These are phyloP conservation scores for Zaprionus africanus DNA, from an alignment of 1,140 invertebrate species.

Conservation along the genomic window DNA sequence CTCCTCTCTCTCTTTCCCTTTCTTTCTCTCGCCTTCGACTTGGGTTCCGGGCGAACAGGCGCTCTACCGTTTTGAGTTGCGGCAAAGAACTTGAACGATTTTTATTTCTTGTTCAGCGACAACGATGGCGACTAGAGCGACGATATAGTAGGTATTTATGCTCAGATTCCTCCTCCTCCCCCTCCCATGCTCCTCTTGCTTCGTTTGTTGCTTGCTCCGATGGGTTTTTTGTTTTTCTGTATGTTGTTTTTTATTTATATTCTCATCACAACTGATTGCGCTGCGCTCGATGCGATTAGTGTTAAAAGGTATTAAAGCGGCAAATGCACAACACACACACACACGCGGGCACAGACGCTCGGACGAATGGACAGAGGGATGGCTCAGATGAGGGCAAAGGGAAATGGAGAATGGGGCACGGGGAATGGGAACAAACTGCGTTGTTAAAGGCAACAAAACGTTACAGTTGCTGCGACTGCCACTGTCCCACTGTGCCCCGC, in stretches of 20 bases:
- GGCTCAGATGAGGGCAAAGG: constrained; percentile 12
- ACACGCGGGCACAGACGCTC: constrained; percentile 8
- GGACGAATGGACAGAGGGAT: constrained; percentile 11
- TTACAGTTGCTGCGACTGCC: constrained; percentile 73
- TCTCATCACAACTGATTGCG: constrained; percentile 83
- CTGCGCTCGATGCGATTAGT: constrained; percentile 82
- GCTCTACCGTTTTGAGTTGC: constrained; percentile 35
- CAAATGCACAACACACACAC: constrained; percentile 75
- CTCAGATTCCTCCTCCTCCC: constrained; percentile 41
- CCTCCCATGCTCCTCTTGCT: not conserved
- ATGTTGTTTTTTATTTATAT: constrained; percentile 73
- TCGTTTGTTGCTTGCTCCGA: not conserved
- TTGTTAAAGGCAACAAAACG: constrained; percentile 75
- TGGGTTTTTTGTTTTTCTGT: constrained; percentile 29
- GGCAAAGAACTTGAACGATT: constrained; percentile 81
- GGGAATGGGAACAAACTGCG: not conserved
- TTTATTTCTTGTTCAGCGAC: constrained; percentile 78
- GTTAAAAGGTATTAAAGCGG: constrained; percentile 83
- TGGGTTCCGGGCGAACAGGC: constrained; percentile 26
- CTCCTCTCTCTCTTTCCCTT: not conserved
- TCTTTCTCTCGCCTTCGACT: not conserved
- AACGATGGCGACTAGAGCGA: constrained; percentile 66
- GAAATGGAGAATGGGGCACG: not conserved
- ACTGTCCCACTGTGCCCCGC: constrained; percentile 77
- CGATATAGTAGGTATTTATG: constrained; percentile 45